Percentiles rank a stretch among this genome's conserved stretches.
Conservation (phyloP, 2,113 vertebrate genomes). For the Desmodus rotundus region DNA sequence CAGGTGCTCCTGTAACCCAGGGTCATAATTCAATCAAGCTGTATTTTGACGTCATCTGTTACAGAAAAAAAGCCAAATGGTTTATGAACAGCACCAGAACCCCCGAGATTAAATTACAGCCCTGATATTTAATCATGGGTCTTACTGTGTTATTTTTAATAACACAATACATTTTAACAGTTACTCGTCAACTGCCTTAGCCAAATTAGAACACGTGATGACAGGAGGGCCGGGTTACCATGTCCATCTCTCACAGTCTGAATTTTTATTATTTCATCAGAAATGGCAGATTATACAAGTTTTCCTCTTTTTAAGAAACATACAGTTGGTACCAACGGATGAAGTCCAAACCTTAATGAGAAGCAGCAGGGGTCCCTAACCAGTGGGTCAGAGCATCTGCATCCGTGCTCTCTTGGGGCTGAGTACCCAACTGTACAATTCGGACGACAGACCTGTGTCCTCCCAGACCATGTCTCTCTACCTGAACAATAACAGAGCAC, state of each 20-base stretch:
- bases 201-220: slow-evolving; percentile 60
- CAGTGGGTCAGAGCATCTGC: slow-evolving; percentile 25
- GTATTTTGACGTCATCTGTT: slow-evolving; percentile 80
- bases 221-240: neutral
- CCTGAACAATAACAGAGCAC: neutral
- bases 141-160: slow-evolving; percentile 79
- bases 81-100: slow-evolving; percentile 83
- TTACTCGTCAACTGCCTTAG: slow-evolving; percentile 75
- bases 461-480: neutral
- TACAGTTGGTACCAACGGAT: slow-evolving; percentile 43
- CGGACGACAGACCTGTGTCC: slow-evolving; percentile 3
- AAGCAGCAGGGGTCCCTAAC: slow-evolving; percentile 39
- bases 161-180: slow-evolving; percentile 77
- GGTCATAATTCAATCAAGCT: slow-evolving; percentile 82
- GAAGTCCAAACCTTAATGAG: slow-evolving; percentile 52
- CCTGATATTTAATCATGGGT: slow-evolving; percentile 79
- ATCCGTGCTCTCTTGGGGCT: neutral
- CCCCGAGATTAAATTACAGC: slow-evolving; percentile 82
- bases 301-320: slow-evolving; percentile 34
- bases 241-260: slow-evolving; percentile 12
- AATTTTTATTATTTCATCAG: slow-evolving; percentile 49
- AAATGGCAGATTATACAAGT: slow-evolving; percentile 20
- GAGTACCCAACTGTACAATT: slow-evolving; percentile 34
- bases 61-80: slow-evolving; percentile 78
- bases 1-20: slow-evolving; percentile 78